A percentile compares a stretch with the other conserved stretches of the same genome.
phyloP scores from a whole-genome alignment of 2,797 vertebrate species.

The Australoheros facetus region DNA sequence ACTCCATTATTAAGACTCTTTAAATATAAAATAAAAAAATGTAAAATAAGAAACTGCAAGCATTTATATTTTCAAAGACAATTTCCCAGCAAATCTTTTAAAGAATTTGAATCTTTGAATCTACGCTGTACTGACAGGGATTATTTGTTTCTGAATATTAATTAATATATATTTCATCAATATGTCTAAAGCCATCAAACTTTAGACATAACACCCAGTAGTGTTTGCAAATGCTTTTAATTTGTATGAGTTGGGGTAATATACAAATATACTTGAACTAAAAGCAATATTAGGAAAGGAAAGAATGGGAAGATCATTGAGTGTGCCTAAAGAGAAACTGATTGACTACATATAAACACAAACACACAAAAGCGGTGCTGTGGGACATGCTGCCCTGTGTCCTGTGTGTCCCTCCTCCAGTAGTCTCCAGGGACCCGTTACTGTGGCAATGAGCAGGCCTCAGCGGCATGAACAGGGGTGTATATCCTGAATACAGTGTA shows the following conservation, averaged over 20 bases:
- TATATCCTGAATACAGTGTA: conserved; percentile 31
- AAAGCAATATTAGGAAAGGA: background rate
- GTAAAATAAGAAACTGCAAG: background rate
- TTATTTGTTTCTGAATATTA: conserved; percentile 31
- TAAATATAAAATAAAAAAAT: conserved; percentile 11
- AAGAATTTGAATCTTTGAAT: conserved; percentile 33
- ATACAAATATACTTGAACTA: background rate
- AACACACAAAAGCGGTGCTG: conserved; percentile 57
- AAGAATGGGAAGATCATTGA: background rate
- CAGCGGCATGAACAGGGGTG: conserved; percentile 73
- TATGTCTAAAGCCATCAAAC: background rate
- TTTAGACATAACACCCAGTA: background rate
- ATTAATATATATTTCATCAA: background rate
- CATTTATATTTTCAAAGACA: background rate
- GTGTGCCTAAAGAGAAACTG: conserved; percentile 29
- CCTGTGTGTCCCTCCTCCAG: conserved; percentile 56
- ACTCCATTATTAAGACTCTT: background rate
- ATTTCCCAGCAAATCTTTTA: conserved; percentile 4
- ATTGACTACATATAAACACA: conserved; percentile 49
- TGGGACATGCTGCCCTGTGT: conserved; percentile 62
- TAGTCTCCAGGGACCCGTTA: conserved; percentile 91
- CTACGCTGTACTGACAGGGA: conserved; percentile 10
- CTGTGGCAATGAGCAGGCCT: conserved; percentile 84
- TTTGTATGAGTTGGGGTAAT: background rate
- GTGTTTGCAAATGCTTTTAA: background rate